Evolutionary conservation across 2,797 vertebrate genomes (phyloP).

Genomic region (Vireo griseus): DNA sequence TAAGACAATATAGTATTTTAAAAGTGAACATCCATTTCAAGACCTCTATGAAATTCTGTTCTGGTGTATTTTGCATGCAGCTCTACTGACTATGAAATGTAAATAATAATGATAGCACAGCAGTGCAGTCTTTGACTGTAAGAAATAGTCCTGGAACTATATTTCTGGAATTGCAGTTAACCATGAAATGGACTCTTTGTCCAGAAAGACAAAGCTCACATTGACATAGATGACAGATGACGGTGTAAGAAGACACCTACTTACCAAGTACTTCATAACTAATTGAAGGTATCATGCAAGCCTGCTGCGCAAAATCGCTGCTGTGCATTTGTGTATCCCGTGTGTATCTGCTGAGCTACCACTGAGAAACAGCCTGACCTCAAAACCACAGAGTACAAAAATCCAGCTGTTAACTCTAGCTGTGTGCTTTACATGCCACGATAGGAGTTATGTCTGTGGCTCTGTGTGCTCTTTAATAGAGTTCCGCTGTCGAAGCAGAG

Average conservation of each 20-base stretch:
- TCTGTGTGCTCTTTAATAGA: not conserved
- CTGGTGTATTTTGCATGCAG: not conserved
- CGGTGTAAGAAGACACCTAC: too few species aligned
- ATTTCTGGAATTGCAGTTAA: not conserved
- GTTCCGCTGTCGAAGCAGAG: not conserved
- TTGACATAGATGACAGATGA: not conserved
- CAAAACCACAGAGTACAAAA: not conserved
- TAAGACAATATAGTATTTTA: not conserved
- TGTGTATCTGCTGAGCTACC: not conserved
- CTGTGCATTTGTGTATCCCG: not conserved
- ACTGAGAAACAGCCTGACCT: not conserved
- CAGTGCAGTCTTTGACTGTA: not conserved
- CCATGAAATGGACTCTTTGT: not conserved
- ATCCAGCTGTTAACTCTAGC: not conserved
- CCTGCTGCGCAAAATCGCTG: not conserved
- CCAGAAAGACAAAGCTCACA: not conserved
- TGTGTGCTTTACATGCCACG: not conserved
- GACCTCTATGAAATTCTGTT: not conserved
- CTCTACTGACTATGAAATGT: not conserved
- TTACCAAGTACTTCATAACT: not conserved
- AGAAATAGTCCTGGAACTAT: not conserved
- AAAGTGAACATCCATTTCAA: not conserved
- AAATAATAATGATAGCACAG: not conserved
- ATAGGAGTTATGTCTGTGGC: not conserved
- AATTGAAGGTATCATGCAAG: not conserved